These are phyloP conservation scores for Erithacus rubecula DNA, from an alignment of 2,797 vertebrate genomes.

Conservation along the genomic window DNA sequence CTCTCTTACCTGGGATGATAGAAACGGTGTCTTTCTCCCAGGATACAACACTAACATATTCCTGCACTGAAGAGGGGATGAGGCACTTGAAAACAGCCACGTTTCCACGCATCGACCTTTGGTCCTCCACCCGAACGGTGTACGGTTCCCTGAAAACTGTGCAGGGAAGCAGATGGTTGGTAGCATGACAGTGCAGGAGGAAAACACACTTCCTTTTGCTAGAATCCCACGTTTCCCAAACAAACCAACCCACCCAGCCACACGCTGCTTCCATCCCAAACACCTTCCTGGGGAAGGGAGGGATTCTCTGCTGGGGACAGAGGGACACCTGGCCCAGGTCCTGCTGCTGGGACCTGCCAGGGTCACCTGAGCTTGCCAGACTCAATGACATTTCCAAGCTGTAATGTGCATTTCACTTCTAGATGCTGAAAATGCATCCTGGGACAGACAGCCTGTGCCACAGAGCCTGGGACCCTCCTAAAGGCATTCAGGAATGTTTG, in stretches of 20 bases:
- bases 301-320: not conserved
- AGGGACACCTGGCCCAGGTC: not conserved
- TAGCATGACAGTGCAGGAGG: constrained; percentile 28
- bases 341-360: not conserved
- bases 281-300: not conserved
- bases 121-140: constrained; percentile 98
- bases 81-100: constrained; percentile 99
- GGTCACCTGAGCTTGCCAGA: not conserved
- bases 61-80: constrained; percentile 98
- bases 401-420: rapidly evolving
- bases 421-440: not conserved
- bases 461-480: not conserved
- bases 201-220: constrained; percentile 21
- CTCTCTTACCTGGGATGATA: constrained; percentile 91
- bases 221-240: constrained; percentile 35
- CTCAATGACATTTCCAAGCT: rapidly evolving
- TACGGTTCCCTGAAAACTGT: constrained; percentile 99
- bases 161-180: constrained; percentile 35
- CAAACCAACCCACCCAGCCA: constrained; percentile 36
- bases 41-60: constrained; percentile 97
- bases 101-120: constrained; percentile 98
- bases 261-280: not conserved
- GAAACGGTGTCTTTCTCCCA: constrained; percentile 99
- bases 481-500: not conserved
- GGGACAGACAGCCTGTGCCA: not conserved